These are phyloP conservation scores for Helicolenus hilgendorfi DNA, from an alignment of 2,797 vertebrate species.

Conservation along the genomic window DNA sequence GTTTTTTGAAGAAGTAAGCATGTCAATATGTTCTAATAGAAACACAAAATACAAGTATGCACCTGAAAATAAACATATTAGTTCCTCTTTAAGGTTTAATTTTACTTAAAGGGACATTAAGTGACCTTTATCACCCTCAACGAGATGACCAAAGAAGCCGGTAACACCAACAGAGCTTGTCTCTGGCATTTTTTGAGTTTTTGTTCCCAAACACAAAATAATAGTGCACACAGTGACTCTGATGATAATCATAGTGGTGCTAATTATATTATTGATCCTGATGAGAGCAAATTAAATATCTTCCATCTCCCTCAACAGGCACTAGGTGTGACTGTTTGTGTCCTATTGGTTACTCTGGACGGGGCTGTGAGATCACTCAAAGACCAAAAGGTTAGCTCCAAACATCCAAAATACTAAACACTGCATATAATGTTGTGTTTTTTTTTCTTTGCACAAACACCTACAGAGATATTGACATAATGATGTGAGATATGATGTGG, in stretches of 20 bases:
- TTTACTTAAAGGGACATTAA: neutral
- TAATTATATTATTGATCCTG: neutral
- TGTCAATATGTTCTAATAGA: neutral
- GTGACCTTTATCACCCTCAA: neutral
- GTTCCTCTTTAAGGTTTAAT: neutral
- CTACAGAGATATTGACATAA: neutral
- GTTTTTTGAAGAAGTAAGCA: too few relatives aligned
- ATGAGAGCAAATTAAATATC: neutral
- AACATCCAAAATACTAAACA: neutral
- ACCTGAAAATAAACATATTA: neutral
- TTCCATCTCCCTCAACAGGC: constrained; percentile 83
- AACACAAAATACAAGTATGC: neutral
- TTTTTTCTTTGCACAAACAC: neutral
- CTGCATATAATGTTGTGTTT: neutral
- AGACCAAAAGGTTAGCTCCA: constrained; percentile 84
- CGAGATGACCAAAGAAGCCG: neutral
- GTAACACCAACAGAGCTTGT: neutral
- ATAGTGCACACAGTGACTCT: neutral
- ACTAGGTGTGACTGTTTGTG: constrained; percentile 94
- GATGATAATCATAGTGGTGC: neutral
- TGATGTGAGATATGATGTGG: neutral
- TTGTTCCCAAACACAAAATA: neutral
- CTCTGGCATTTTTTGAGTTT: neutral
- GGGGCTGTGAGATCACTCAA: constrained; percentile 91
- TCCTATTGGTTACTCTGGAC: constrained; percentile 90